Evolutionary conservation across 2,797 vertebrate genomes (phyloP).

Genomic region (Thaleichthys pacificus): DNA sequence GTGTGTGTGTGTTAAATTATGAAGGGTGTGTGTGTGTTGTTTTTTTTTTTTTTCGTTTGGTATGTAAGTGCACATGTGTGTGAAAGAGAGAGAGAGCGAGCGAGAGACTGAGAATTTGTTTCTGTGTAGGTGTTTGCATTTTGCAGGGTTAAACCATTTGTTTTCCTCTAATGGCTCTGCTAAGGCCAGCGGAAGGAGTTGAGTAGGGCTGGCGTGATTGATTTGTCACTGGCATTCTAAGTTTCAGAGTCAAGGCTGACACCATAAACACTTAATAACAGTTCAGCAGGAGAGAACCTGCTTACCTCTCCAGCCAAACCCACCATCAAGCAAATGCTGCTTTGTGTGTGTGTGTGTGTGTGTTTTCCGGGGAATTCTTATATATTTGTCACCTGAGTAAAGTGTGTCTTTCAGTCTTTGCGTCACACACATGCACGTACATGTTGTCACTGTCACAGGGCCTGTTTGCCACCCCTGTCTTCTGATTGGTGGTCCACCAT

Average conservation of each 20-base stretch:
- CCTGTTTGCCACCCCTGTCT: slow-evolving; percentile 27
- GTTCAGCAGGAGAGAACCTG: slow-evolving; percentile 67
- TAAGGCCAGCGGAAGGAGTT: slow-evolving; percentile 32
- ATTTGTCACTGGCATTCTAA: slow-evolving; percentile 62
- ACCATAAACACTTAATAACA: slow-evolving; percentile 63
- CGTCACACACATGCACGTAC: slow-evolving; percentile 7
- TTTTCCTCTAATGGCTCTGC: slow-evolving; percentile 55
- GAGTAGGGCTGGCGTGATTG: slow-evolving; percentile 43
- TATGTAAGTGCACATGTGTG: slow-evolving; percentile 34
- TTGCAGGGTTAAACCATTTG: slow-evolving; percentile 47
- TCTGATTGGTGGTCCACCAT: slow-evolving; percentile 4
- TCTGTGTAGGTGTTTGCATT: background rate
- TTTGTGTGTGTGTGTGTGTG: background rate
- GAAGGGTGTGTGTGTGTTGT: background rate
- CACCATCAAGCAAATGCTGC: slow-evolving; percentile 9
- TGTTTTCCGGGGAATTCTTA: no score
- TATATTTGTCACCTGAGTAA: no score
- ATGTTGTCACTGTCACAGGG: background rate
- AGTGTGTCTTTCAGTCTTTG: no score
- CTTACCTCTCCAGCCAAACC: slow-evolving; percentile 15
- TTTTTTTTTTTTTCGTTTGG: slow-evolving; percentile 12
- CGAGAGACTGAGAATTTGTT: background rate
- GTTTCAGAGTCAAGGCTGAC: slow-evolving; percentile 47
- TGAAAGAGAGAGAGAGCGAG: background rate
- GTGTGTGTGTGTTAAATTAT: background rate